Evolutionary conservation across 1,140 invertebrate species (phyloP).

Genomic region (Bombus waltoni): DNA sequence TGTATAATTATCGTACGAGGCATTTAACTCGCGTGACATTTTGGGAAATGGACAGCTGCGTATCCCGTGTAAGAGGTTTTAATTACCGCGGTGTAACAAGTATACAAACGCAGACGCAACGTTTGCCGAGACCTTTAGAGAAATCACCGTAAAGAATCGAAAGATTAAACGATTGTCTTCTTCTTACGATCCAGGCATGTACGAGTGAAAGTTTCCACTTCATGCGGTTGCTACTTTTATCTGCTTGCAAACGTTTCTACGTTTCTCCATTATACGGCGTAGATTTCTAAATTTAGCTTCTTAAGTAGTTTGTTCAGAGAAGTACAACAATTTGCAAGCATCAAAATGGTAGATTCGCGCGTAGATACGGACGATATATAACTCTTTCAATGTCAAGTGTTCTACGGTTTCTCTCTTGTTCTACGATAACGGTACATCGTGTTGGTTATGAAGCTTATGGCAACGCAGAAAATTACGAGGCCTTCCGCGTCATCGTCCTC

Average conservation of each 20-base stretch:
- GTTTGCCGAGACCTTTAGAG: not conserved
- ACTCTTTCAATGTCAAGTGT: not conserved
- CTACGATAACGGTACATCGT: slow-evolving; percentile 53
- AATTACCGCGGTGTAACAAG: not conserved
- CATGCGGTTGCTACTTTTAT: not conserved
- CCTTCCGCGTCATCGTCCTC: slow-evolving; percentile 47
- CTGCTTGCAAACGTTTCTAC: too few relatives aligned
- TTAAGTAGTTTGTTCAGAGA: not conserved
- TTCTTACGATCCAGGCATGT: not conserved
- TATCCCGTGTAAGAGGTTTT: not conserved
- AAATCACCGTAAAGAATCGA: not conserved
- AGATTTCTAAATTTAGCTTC: slow-evolving; percentile 1
- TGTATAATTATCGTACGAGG: too few relatives aligned
- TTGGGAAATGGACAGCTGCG: too few relatives aligned
- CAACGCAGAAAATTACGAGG: slow-evolving; percentile 56
- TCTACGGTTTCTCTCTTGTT: not conserved
- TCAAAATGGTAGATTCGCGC: not conserved
- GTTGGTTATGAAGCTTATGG: slow-evolving; percentile 45
- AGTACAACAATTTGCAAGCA: not conserved
- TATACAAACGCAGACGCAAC: too few relatives aligned
- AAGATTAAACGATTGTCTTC: not conserved
- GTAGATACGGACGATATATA: not conserved
- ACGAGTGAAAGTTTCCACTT: not conserved
- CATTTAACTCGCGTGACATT: too few relatives aligned
- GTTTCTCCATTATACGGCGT: not conserved